These are phyloP conservation scores for Mobula birostris DNA, from an alignment of 2,113 vertebrate species.

Conservation along the genomic window DNA sequence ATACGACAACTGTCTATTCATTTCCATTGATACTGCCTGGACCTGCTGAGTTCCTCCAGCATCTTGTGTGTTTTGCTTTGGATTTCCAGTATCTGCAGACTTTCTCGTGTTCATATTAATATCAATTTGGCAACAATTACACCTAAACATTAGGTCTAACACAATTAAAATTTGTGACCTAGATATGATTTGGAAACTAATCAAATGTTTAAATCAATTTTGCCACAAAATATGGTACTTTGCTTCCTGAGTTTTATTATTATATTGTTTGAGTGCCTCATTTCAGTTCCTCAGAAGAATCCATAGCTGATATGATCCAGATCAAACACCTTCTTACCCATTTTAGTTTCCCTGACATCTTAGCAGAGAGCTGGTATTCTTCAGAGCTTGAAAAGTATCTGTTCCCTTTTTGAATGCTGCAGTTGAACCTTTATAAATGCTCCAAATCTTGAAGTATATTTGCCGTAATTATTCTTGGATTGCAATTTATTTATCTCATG, in stretches of 20 bases:
- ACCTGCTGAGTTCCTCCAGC: no score
- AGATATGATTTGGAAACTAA: not conserved
- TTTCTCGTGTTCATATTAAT: no score
- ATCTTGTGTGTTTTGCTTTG: no score
- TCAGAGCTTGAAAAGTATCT: not conserved
- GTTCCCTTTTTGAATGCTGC: not conserved
- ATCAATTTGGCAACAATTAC: no score
- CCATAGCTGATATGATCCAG: not conserved
- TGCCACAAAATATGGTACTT: not conserved
- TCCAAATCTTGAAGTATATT: not conserved
- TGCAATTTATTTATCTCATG: constrained; percentile 11
- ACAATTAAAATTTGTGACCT: no score
- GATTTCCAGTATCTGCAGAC: no score
- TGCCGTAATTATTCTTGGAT: not conserved
- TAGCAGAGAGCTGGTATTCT: not conserved
- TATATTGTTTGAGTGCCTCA: not conserved
- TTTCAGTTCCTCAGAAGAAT: not conserved
- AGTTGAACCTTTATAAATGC: not conserved
- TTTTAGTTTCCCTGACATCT: not conserved
- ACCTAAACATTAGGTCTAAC: no score
- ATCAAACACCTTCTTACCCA: not conserved
- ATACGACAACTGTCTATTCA: no score
- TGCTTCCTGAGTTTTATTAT: not conserved
- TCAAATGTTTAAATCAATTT: not conserved
- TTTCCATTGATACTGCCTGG: no score